Conservation (phyloP, 2,888 invertebrate genomes). For the Neria commutata region DNA sequence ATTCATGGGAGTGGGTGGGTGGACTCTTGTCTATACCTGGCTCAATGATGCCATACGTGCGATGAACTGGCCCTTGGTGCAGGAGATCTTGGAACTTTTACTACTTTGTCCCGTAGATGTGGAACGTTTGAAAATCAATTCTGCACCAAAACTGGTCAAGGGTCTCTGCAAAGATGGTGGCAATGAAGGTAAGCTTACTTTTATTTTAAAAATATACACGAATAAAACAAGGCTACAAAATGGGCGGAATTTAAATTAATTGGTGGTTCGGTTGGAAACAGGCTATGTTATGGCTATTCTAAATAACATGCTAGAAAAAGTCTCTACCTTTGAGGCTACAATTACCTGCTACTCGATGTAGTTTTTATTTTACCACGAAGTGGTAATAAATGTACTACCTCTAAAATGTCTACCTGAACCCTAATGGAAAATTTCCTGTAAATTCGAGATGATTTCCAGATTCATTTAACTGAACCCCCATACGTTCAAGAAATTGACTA, state of each 20-base stretch:
- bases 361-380: neutral
- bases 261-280: slow-evolving; percentile 8
- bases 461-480: too few relatives aligned
- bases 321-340: slow-evolving; percentile 1
- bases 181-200: slow-evolving; percentile 73
- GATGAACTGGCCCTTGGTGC: slow-evolving; percentile 85
- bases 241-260: neutral
- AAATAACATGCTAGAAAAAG: neutral
- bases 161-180: slow-evolving; percentile 82
- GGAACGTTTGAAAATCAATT: slow-evolving; percentile 87
- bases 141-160: slow-evolving; percentile 90
- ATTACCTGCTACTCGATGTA: neutral
- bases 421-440: too few relatives aligned
- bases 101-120: slow-evolving; percentile 89
- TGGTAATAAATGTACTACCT: too few relatives aligned
- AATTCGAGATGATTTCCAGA: too few relatives aligned
- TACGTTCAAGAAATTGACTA: too few relatives aligned
- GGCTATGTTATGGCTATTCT: neutral
- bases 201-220: neutral
- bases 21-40: slow-evolving; percentile 91
- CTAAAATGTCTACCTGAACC: too few relatives aligned
- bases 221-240: neutral
- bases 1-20: slow-evolving; percentile 91
- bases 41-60: slow-evolving; percentile 83
- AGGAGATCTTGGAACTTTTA: slow-evolving; percentile 84